A percentile compares a stretch with the other conserved stretches of the same genome.
Conservation (phyloP, 2,113 vertebrate species). For the Atractosteus spatula region DNA sequence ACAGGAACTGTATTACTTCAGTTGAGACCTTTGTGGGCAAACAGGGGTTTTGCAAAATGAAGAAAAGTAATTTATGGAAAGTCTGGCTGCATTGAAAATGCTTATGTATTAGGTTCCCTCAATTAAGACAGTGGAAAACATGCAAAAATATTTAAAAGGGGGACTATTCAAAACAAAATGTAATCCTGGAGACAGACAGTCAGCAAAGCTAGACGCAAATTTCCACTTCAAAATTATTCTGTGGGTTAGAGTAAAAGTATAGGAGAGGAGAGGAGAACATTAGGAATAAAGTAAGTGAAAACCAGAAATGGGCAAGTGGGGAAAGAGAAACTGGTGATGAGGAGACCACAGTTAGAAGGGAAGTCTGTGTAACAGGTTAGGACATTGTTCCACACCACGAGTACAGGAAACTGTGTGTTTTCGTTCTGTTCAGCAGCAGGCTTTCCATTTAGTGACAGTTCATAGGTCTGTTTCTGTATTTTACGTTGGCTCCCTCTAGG, state of each 20-base stretch:
- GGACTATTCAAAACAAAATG: slow-evolving; percentile 30
- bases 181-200: slow-evolving; percentile 33
- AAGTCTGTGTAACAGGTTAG: slow-evolving; percentile 54
- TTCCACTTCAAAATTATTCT: slow-evolving; percentile 37
- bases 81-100: slow-evolving; percentile 18
- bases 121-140: slow-evolving; percentile 31
- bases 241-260: slow-evolving; percentile 25
- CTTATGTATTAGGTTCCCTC: slow-evolving; percentile 20
- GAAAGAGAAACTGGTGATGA: slow-evolving; percentile 31
- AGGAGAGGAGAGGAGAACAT: slow-evolving; percentile 23
- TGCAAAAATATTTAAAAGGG: slow-evolving; percentile 17
- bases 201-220: slow-evolving; percentile 32
- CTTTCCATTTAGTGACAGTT: slow-evolving; percentile 47
- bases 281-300: slow-evolving; percentile 26
- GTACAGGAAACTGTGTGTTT: slow-evolving; percentile 53
- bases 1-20: neutral
- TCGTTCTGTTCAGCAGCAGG: slow-evolving; percentile 32
- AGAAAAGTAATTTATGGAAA: slow-evolving; percentile 18
- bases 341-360: slow-evolving; percentile 38
- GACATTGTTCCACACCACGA: slow-evolving; percentile 35
- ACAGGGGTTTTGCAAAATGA: slow-evolving; percentile 4
- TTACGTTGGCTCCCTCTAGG: slow-evolving; percentile 21
- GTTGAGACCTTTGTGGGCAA: slow-evolving; percentile 10
- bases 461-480: slow-evolving; percentile 35
- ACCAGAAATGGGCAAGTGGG: slow-evolving; percentile 1